Evolutionary conservation across 2,797 vertebrate species (phyloP).

Genomic region (Leucoraja ocellata): DNA sequence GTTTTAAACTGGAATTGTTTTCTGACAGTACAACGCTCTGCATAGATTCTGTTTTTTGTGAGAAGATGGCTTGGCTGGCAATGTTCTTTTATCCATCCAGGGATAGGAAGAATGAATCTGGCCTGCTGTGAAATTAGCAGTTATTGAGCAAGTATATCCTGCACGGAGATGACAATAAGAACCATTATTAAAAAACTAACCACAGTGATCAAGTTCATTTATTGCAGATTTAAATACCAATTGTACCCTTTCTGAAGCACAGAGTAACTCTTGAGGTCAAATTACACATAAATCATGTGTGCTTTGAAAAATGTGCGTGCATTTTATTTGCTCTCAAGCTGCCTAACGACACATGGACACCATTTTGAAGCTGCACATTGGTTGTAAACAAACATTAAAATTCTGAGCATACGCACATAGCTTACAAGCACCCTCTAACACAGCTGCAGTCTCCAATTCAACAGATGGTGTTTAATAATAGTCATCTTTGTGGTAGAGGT

Average conservation of each 20-base stretch:
- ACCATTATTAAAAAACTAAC: constrained; percentile 34
- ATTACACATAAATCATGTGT: neutral
- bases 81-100: constrained; percentile 16
- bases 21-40: neutral
- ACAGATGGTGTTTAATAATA: constrained; percentile 64
- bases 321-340: constrained; percentile 47
- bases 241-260: constrained; percentile 15
- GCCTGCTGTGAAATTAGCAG: constrained; percentile 36
- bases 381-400: constrained; percentile 54
- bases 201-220: constrained; percentile 31
- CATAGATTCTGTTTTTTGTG: neutral
- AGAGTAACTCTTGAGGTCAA: constrained; percentile 9
- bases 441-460: constrained; percentile 53
- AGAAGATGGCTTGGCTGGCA: neutral
- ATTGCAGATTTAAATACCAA: constrained; percentile 8
- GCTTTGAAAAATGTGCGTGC: constrained; percentile 36
- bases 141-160: constrained; percentile 34
- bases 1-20: neutral
- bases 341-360: constrained; percentile 42
- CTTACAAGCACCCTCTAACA: constrained; percentile 53
- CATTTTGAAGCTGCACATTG: constrained; percentile 36
- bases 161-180: constrained; percentile 21
- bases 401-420: constrained; percentile 56
- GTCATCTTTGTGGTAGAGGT: constrained; percentile 52
- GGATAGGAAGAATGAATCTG: neutral